phyloP scores from a whole-genome alignment of 2,113 vertebrate species.

The Girardinichthys multiradiatus region DNA sequence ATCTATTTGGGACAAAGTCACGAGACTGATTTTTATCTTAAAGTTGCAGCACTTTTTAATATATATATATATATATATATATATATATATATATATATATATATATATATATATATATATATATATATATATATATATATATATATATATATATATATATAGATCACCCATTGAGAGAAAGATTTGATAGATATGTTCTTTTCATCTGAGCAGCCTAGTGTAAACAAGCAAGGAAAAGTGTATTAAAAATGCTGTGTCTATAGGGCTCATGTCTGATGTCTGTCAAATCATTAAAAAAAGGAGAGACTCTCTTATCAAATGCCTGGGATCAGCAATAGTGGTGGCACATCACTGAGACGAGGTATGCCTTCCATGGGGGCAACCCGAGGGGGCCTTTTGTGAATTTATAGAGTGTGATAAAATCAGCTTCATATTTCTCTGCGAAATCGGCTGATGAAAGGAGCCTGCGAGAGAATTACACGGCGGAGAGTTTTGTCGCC shows the following conservation, averaged over 20 bases:
- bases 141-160: conserved; percentile 49
- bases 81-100: too few species aligned
- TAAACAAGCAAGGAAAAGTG: conserved; percentile 85
- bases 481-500: conserved; percentile 78
- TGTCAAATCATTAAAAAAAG: conserved; percentile 85
- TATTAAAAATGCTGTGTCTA: conserved; percentile 78
- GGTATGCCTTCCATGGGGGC: conserved; percentile 79
- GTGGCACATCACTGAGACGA: conserved; percentile 76
- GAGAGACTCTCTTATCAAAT: conserved; percentile 85
- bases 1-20: conserved; percentile 26
- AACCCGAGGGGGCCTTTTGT: conserved; percentile 81
- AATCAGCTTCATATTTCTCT: conserved; percentile 83
- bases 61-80: too few species aligned
- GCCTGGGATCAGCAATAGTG: conserved; percentile 82
- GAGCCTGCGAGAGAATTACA: conserved; percentile 77
- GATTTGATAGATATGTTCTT: conserved; percentile 75
- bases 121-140: too few species aligned
- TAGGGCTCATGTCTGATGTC: conserved; percentile 83
- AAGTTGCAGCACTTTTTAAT: conserved; percentile 67
- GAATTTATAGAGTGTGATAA: conserved; percentile 84
- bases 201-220: conserved; percentile 77
- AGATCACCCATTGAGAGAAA: conserved; percentile 71
- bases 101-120: too few species aligned
- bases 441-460: conserved; percentile 82
- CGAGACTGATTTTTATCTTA: conserved; percentile 54